A percentile compares a stretch with the other conserved stretches of the same genome.
phyloP scores from a whole-genome alignment of 1,140 invertebrate species.

The Aphelenchoides avenae region DNA sequence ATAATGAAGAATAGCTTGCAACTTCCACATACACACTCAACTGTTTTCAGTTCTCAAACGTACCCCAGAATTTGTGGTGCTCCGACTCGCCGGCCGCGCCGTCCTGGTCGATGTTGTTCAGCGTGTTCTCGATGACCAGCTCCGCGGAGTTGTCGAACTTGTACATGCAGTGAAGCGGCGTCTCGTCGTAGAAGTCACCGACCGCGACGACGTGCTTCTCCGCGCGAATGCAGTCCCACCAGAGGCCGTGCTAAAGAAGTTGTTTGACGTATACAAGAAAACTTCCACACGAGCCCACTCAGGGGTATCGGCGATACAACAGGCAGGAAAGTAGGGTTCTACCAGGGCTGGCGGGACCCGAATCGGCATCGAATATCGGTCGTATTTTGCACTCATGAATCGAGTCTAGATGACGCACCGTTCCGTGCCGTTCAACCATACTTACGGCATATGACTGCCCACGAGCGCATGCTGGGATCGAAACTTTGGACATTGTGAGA shows the following conservation, averaged over 20 bases:
- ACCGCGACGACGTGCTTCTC: slow-evolving; percentile 59
- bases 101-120: slow-evolving; percentile 56
- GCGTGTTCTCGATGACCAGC: slow-evolving; percentile 56
- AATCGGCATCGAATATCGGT: too few species aligned
- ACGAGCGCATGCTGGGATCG: too few species aligned
- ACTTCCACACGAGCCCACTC: too few species aligned
- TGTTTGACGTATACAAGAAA: slow-evolving; percentile 1
- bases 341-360: too few species aligned
- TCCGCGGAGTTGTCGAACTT: slow-evolving; percentile 58
- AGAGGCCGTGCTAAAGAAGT: slow-evolving; percentile 51
- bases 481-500: too few species aligned
- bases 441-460: too few species aligned
- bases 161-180: slow-evolving; percentile 57
- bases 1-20: background rate
- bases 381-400: too few species aligned
- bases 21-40: background rate
- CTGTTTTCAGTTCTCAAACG: slow-evolving; percentile 12
- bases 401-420: too few species aligned
- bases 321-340: too few species aligned
- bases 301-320: too few species aligned
- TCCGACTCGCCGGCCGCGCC: slow-evolving; percentile 56
- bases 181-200: slow-evolving; percentile 58
- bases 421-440: too few species aligned
- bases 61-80: slow-evolving; percentile 57
- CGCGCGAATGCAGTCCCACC: slow-evolving; percentile 58